These are phyloP conservation scores for Syrmaticus mikado DNA, from an alignment of 2,113 vertebrate genomes.

Conservation along the genomic window DNA sequence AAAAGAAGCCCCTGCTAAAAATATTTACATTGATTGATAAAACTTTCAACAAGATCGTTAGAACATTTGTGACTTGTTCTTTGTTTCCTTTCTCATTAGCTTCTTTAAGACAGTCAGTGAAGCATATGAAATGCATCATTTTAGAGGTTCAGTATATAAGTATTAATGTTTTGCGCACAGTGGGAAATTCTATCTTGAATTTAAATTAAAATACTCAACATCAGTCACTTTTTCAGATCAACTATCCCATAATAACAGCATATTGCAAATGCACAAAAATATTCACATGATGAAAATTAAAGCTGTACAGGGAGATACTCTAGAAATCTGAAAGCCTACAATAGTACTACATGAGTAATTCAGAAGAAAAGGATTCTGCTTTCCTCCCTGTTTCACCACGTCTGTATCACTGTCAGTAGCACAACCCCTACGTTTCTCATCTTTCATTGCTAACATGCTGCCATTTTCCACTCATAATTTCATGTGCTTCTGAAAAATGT, in stretches of 20 bases:
- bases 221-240: background rate
- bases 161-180: background rate
- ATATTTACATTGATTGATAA: background rate
- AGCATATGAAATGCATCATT: background rate
- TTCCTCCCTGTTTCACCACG: background rate
- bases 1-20: background rate
- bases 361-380: background rate
- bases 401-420: background rate
- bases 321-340: background rate
- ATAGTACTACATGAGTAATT: background rate
- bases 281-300: background rate
- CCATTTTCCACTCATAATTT: background rate
- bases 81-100: background rate
- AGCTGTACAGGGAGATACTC: background rate
- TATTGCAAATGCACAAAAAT: background rate
- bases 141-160: background rate
- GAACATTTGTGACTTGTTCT: background rate
- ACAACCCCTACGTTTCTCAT: background rate
- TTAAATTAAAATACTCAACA: background rate
- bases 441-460: background rate
- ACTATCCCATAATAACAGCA: background rate
- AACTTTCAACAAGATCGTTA: background rate
- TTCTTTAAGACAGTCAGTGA: background rate
- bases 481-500: background rate
- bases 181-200: background rate